These are phyloP conservation scores for Ostrea denselamellosa DNA, from an alignment of 1,140 invertebrate species.

Conservation along the genomic window DNA sequence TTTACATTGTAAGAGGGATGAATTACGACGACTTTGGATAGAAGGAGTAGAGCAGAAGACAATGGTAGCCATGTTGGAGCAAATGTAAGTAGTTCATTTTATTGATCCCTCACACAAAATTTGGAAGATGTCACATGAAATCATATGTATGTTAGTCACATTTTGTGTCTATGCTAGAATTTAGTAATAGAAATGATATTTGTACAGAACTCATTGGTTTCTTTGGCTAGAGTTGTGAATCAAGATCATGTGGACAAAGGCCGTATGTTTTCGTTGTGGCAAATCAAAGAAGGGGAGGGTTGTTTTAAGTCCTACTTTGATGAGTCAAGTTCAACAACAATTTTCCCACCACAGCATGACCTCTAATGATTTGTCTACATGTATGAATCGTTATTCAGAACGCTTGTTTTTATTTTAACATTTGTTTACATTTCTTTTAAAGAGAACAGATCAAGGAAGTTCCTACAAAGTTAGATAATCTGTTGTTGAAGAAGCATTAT, in stretches of 20 bases:
- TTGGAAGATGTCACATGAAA: no score
- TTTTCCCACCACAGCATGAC: no score
- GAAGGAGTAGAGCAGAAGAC: conserved; percentile 96
- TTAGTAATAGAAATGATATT: background rate
- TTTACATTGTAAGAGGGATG: conserved; percentile 93
- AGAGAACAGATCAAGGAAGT: conserved; percentile 90
- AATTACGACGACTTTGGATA: conserved; percentile 94
- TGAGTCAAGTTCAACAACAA: no score
- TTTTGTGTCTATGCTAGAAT: background rate
- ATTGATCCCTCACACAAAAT: background rate
- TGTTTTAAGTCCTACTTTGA: no score
- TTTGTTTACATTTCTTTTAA: conserved; percentile 62
- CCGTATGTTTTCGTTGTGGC: no score
- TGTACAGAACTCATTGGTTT: no score
- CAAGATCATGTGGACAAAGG: no score
- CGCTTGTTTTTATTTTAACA: background rate
- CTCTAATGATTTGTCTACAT: no score
- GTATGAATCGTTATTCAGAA: no score
- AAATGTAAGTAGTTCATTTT: conserved; percentile 86
- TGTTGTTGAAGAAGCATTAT: conserved; percentile 88
- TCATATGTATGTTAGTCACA: no score
- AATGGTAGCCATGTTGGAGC: conserved; percentile 90
- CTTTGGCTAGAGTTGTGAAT: no score
- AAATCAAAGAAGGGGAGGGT: no score
- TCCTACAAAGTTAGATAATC: conserved; percentile 86